phyloP scores from a whole-genome alignment of 1,140 invertebrate genomes.

The Goniozus legneri region DNA sequence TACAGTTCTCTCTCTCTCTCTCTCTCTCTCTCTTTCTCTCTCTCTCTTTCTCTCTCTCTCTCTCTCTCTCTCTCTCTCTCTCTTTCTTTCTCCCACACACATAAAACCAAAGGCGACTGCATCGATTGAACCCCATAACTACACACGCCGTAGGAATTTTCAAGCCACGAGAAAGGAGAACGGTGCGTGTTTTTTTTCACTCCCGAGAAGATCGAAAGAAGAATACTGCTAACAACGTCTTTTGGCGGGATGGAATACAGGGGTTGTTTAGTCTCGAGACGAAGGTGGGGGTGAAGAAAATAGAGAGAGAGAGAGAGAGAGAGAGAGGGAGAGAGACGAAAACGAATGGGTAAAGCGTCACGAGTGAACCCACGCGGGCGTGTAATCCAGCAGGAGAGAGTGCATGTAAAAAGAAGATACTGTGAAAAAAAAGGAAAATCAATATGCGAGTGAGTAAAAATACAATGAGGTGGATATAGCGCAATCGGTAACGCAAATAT shows the following conservation, averaged over 20 bases:
- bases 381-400: too few species aligned
- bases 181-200: not conserved
- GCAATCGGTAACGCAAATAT: too few species aligned
- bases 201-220: not conserved
- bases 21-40: slow-evolving; percentile 2
- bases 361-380: too few species aligned
- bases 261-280: not conserved
- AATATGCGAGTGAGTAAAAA: too few species aligned
- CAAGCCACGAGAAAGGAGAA: slow-evolving; percentile 5
- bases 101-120: slow-evolving; percentile 13
- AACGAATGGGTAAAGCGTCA: too few species aligned
- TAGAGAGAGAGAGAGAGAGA: slow-evolving; percentile 4
- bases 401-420: too few species aligned
- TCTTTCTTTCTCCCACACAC: slow-evolving; percentile 13
- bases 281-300: not conserved
- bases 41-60: not conserved
- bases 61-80: slow-evolving; percentile 13
- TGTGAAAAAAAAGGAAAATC: too few species aligned
- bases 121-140: slow-evolving; percentile 3
- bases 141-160: not conserved
- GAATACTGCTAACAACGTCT: too few species aligned
- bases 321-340: slow-evolving; percentile 5
- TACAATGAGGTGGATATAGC: too few species aligned
- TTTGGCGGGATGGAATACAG: not conserved
- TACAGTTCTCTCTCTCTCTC: slow-evolving; percentile 6